Evolutionary conservation across 1,140 invertebrate genomes (phyloP).

Genomic region (Macrocentrus cingulum): DNA sequence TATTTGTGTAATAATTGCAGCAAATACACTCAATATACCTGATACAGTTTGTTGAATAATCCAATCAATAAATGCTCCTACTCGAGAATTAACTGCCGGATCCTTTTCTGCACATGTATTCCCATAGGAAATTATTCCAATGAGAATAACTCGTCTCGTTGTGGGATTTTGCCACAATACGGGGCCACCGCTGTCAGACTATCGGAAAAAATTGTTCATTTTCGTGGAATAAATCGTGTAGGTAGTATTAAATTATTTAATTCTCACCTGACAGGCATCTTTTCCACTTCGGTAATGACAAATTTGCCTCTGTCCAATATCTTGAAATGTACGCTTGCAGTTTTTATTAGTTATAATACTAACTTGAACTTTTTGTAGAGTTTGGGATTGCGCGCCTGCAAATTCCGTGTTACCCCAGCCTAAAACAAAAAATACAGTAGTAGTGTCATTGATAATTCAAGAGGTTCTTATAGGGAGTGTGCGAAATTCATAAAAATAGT

Average conservation of each 20-base stretch:
- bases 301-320: constrained; percentile 56
- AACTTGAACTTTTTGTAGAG: constrained; percentile 64
- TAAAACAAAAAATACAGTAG: constrained; percentile 35
- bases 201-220: constrained; percentile 23
- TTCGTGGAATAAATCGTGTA: not conserved
- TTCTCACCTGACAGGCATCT: constrained; percentile 66
- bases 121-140: constrained; percentile 65
- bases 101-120: constrained; percentile 52
- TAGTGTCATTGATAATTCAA: no score
- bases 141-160: constrained; percentile 49
- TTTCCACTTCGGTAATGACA: constrained; percentile 40
- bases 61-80: constrained; percentile 61
- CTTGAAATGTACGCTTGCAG: constrained; percentile 51
- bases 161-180: constrained; percentile 62
- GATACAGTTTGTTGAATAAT: constrained; percentile 45
- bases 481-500: no score
- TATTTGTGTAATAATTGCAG: no score
- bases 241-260: not conserved
- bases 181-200: constrained; percentile 74
- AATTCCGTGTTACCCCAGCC: constrained; percentile 68
- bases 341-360: constrained; percentile 59
- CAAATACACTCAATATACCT: no score
- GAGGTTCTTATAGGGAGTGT: no score
- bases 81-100: constrained; percentile 61
- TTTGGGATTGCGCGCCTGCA: constrained; percentile 60